Evolutionary conservation across 1,140 invertebrate species (phyloP), one percentile per base, ranked within the genome.

Genomic region (Aethina tumida): DNA sequence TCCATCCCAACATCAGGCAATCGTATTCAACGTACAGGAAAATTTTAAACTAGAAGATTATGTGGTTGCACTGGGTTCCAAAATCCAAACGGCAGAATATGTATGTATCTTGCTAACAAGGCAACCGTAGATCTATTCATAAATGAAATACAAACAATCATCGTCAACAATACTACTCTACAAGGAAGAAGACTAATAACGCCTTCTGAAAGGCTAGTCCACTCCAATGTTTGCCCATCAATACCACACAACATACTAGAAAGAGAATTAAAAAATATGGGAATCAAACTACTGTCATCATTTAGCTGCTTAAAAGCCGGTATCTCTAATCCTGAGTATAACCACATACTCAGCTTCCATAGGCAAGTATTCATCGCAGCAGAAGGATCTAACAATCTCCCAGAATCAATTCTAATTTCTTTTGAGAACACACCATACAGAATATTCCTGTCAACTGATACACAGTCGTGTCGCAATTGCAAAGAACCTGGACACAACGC

Each of bases 31-130:
- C 16, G 4, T 26, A n/a, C n/a, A n/a, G n/a, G n/a, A n/a, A n/a
- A n/a, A n/a, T n/a, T n/a, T n/a, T n/a, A n/a, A n/a, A n/a, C 14
- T 17, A 26, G 29, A 12, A 37, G 21, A 25, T n/a, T 17, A 38
- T 17, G n/a, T 20, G 15, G 10, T 13, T 8, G 25, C n/a, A 38
- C 15, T 30, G 8, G 37, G 29, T 15, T 10, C 25, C 14, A 5
- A 31, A 5, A 19, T 39, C 12, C 35, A 16, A 37, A 37, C 15
- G 18, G 18, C 17, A 37, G 35, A 37, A 37, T 37, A 9, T 37
- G 35, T 16, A 37, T 37, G n/a, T 37, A 37, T 14, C 35, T 37
- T 6, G 17, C 22, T 10, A 37, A 21, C 15, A 37, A 26, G 19
- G 15, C 22, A 18, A 17, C 9, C 13, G 26, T 37, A 30, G 35